phyloP scores from a whole-genome alignment of 2,113 vertebrate species.

The Lynx canadensis region DNA sequence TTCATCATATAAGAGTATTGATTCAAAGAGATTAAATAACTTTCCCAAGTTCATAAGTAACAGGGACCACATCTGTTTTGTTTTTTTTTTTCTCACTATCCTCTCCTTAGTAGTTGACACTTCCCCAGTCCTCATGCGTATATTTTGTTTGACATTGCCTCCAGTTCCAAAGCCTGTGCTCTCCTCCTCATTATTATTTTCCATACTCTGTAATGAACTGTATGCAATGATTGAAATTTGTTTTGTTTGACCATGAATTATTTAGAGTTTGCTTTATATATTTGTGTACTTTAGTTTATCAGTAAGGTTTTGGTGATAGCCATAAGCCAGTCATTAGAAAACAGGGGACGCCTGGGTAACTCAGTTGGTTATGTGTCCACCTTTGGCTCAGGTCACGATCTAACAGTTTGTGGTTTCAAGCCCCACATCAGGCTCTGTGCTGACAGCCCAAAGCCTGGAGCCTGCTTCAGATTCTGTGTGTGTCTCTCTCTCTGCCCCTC shows the following conservation, averaged over 20 bases:
- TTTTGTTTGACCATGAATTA: background rate
- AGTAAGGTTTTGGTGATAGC: slow-evolving; percentile 13
- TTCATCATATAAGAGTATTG: background rate
- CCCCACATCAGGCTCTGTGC: no score
- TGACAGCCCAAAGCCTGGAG: no score
- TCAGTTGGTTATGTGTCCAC: no score
- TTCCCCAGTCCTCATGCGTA: background rate
- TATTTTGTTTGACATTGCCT: background rate
- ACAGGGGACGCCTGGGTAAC: background rate
- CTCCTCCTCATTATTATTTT: background rate
- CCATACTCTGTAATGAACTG: background rate
- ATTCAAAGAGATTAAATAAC: background rate
- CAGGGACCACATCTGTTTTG: background rate
- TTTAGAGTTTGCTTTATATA: background rate
- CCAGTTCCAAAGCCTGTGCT: background rate
- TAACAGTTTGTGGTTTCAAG: no score
- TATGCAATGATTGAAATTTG: background rate
- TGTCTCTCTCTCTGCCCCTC: no score
- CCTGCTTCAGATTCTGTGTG: no score
- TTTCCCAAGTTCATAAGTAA: background rate
- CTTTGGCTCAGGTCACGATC: no score
- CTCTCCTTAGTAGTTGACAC: background rate
- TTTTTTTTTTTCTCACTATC: background rate
- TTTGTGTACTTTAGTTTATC: background rate
- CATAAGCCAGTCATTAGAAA: background rate